Evolutionary conservation across 2,113 vertebrate species (phyloP), one percentile per base, ranked within the genome.

Genomic region (Neotragus pygmaeus): DNA sequence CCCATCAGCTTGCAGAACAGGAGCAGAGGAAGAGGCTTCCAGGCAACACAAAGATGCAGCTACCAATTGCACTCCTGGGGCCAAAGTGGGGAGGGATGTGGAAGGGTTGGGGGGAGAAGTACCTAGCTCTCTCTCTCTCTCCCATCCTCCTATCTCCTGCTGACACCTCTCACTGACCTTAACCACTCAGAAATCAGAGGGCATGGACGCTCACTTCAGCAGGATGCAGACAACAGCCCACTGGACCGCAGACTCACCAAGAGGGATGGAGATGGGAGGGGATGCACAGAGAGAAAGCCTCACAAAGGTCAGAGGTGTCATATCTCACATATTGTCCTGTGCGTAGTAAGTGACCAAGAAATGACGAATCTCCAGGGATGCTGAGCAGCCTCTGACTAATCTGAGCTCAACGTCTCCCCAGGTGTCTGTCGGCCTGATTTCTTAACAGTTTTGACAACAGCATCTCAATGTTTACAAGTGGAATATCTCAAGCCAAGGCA

Each of bases 191-290:
- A 58, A 84, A 66, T 17, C 23, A n/a, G 25, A 60, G 14, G 9
- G 3, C 70, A 49, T 47, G 30, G 75, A 16, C 0, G 12, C 12
- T 49, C 7, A n/a, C 27, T 12, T 2, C 12, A 3, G 7, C 3
- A 25, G 60, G 58, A 12, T 4, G 14, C 4, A 33, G 55, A 36
- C 3, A 28, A 15, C 0, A 0, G 39, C 14, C 23, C 23, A 39
- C 2, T 1, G 3, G 39, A 75, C 23, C 6, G 25, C 11, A 25
- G 23, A 14, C 39, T 43, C 70, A 15, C 43, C 1, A 30, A n/a
- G 16, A 49, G 27, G 23, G 33, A 6, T 28, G 17, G 66, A 28
- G 45, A 10, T 8, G 9, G 2, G 3, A 45, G 12, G 0, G 28
- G 2, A 6, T 19, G 2, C 21, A 36, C 17, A 27, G 33, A 73